These are phyloP conservation scores for Aplidium turbinatum DNA, from an alignment of 23 tunicate species.

Conservation along the genomic window DNA sequence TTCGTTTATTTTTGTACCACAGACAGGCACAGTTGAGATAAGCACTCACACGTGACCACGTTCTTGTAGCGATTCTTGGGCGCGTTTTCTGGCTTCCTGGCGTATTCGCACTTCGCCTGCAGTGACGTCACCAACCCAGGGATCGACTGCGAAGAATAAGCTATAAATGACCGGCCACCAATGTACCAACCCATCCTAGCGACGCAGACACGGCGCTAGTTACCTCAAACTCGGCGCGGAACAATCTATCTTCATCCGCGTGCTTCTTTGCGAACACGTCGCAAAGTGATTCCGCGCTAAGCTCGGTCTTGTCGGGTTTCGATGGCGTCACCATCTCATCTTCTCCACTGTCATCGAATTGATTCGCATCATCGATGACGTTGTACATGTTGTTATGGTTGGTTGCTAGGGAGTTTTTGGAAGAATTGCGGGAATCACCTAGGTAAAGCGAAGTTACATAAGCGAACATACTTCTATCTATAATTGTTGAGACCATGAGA, in stretches of 20 bases:
- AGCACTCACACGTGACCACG: conserved; percentile 83
- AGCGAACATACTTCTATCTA: too few species aligned
- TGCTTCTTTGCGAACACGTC: conserved; percentile 56
- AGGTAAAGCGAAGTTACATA: too few species aligned
- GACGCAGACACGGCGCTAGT: too few species aligned
- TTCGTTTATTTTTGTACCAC: too few species aligned
- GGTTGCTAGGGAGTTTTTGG: conserved; percentile 14
- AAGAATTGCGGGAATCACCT: conserved; percentile 32
- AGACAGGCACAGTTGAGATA: too few species aligned
- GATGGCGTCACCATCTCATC: too few species aligned
- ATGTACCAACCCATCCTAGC: background rate
- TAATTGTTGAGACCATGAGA: too few species aligned
- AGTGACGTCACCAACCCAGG: conserved; percentile 22
- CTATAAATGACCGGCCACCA: background rate
- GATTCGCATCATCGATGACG: conserved; percentile 22
- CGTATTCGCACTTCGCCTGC: conserved; percentile 55
- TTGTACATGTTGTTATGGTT: background rate
- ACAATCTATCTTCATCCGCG: conserved; percentile 86
- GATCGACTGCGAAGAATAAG: conserved; percentile 19
- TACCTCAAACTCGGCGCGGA: conserved; percentile 79
- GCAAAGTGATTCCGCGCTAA: conserved; percentile 32
- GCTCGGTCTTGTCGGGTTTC: conserved; percentile 36
- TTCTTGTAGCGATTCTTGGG: conserved; percentile 93
- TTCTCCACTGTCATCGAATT: background rate
- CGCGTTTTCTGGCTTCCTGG: conserved; percentile 57